These are phyloP conservation scores for Sycophaga agraensis DNA, from an alignment of 1,140 invertebrate genomes.

Conservation along the genomic window DNA sequence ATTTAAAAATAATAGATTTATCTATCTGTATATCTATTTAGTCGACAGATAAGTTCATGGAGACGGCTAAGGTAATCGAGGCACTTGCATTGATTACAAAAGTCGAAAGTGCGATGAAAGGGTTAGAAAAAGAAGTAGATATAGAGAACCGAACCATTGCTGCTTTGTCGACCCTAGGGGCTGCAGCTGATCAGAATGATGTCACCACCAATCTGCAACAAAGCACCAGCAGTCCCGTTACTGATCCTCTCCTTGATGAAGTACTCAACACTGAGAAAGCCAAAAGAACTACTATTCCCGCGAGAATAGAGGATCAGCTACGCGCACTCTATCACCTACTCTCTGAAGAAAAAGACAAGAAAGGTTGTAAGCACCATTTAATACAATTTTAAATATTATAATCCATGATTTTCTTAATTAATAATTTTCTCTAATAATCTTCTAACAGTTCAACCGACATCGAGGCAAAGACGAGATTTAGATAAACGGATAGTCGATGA, in stretches of 20 bases:
- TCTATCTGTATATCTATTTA: background rate
- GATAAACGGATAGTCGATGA: background rate
- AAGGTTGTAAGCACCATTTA: conserved; percentile 6
- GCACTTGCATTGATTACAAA: conserved; percentile 34
- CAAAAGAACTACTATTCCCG: conserved; percentile 31
- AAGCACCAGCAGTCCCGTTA: background rate
- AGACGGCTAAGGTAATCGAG: conserved; percentile 31
- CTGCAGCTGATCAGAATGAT: background rate
- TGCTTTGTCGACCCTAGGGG: background rate
- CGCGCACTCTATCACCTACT: conserved; percentile 31
- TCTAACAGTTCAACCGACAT: background rate
- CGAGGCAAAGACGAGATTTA: background rate
- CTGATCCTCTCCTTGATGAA: conserved; percentile 22
- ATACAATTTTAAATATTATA: background rate
- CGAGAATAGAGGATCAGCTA: conserved; percentile 33
- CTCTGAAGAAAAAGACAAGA: conserved; percentile 28
- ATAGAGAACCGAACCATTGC: background rate
- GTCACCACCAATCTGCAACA: background rate
- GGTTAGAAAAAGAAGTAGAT: conserved; percentile 13
- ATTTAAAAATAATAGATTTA: background rate
- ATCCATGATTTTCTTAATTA: background rate
- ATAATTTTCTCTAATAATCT: background rate
- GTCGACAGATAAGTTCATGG: conserved; percentile 16
- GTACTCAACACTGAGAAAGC: conserved; percentile 33
- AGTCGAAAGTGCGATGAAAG: conserved; percentile 32